A percentile compares a stretch with the other conserved stretches of the same genome.
Evolutionary conservation across 2,113 vertebrate species (phyloP).

Genomic region (Erythrolamprus reginae): DNA sequence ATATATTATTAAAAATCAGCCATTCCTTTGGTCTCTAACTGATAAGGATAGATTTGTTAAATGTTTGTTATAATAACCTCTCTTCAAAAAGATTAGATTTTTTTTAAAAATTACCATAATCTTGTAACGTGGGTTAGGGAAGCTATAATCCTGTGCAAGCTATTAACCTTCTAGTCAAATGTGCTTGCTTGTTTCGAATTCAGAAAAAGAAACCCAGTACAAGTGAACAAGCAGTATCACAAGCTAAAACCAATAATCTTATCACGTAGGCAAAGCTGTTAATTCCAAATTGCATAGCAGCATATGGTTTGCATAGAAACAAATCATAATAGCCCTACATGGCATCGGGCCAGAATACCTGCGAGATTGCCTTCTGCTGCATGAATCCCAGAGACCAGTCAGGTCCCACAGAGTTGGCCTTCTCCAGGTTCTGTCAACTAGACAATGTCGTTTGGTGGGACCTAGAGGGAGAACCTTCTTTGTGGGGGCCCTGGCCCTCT

Average conservation of each 20-base stretch:
- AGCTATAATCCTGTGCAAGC: neutral
- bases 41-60: neutral
- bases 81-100: neutral
- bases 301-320: neutral
- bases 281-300: neutral
- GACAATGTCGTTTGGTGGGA: too few species aligned
- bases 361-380: too few species aligned
- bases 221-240: neutral
- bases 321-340: neutral
- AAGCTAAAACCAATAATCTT: neutral
- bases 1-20: neutral
- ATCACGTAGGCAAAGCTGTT: neutral
- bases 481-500: too few species aligned
- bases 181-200: neutral
- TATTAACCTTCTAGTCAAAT: neutral
- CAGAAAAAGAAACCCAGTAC: neutral
- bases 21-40: neutral
- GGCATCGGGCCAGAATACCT: too few species aligned
- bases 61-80: neutral
- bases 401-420: too few species aligned
- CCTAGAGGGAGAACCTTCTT: too few species aligned
- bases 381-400: too few species aligned
- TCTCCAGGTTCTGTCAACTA: too few species aligned
- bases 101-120: neutral
- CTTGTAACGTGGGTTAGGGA: neutral